These are phyloP conservation scores for Atta colombica DNA, from an alignment of 1,140 invertebrate genomes.

Conservation along the genomic window DNA sequence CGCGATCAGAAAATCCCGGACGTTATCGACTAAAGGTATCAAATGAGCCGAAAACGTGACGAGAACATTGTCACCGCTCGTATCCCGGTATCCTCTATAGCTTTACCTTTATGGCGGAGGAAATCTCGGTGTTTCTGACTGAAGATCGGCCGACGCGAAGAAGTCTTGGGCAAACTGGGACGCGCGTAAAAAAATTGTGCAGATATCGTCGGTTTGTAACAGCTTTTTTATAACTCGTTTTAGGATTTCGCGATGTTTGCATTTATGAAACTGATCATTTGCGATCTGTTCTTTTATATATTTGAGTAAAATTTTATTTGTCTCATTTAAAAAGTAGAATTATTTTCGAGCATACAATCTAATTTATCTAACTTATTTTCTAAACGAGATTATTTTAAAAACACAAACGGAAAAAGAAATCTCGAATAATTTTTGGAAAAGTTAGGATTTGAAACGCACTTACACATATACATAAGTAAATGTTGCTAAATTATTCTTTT, in stretches of 20 bases:
- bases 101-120: conserved; percentile 33
- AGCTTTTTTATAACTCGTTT: conserved; percentile 30
- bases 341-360: neutral
- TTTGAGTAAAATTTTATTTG: conserved; percentile 1
- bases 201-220: neutral
- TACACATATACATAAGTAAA: neutral
- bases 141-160: neutral
- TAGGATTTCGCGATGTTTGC: neutral
- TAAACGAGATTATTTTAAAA: neutral
- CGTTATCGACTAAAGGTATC: conserved; percentile 71
- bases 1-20: conserved; percentile 63
- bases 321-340: neutral
- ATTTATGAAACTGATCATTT: conserved; percentile 3
- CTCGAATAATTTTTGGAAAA: neutral
- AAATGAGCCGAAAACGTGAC: conserved; percentile 74
- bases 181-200: conserved; percentile 39
- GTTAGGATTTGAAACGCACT: neutral
- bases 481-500: conserved; percentile 2
- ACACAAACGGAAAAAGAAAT: neutral
- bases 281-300: neutral
- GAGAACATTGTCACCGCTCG: conserved; percentile 67
- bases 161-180: neutral
- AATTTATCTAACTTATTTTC: neutral
- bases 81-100: conserved; percentile 14
- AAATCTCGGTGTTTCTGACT: conserved; percentile 24